Evolutionary conservation across 2,113 vertebrate genomes (phyloP).

Genomic region (Elgaria multicarinata): DNA sequence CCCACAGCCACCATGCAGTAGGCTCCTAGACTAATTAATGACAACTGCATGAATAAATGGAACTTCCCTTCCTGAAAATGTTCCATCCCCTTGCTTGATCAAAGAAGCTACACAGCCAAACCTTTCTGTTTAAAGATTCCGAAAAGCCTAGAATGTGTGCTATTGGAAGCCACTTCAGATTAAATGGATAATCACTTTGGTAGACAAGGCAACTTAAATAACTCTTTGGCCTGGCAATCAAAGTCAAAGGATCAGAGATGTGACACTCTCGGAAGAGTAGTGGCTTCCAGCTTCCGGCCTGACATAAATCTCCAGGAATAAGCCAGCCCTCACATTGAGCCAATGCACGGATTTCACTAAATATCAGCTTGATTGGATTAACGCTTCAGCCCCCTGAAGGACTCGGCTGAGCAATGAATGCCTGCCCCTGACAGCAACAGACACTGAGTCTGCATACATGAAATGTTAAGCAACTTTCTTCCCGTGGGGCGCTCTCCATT

Average conservation of each 20-base stretch:
- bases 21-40: not conserved
- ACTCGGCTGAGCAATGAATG: not conserved
- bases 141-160: not conserved
- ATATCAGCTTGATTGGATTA: slow-evolving; percentile 7
- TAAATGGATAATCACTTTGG: not conserved
- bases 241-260: not conserved
- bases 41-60: not conserved
- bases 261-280: accelerated
- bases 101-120: accelerated
- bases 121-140: not conserved
- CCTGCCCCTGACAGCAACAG: not conserved
- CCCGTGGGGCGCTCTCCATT: slow-evolving; percentile 5
- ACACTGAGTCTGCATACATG: not conserved
- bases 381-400: slow-evolving; percentile 14
- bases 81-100: not conserved
- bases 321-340: not conserved
- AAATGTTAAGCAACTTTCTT: slow-evolving; percentile 33
- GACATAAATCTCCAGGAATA: not conserved
- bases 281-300: accelerated
- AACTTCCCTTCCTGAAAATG: not conserved
- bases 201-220: not conserved
- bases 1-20: too few species aligned
- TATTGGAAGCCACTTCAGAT: not conserved
- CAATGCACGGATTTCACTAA: not conserved
- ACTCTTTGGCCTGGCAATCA: accelerated